These are phyloP conservation scores for Papilio gigon DNA, from an alignment of 2,888 invertebrate genomes.

Conservation along the genomic window DNA sequence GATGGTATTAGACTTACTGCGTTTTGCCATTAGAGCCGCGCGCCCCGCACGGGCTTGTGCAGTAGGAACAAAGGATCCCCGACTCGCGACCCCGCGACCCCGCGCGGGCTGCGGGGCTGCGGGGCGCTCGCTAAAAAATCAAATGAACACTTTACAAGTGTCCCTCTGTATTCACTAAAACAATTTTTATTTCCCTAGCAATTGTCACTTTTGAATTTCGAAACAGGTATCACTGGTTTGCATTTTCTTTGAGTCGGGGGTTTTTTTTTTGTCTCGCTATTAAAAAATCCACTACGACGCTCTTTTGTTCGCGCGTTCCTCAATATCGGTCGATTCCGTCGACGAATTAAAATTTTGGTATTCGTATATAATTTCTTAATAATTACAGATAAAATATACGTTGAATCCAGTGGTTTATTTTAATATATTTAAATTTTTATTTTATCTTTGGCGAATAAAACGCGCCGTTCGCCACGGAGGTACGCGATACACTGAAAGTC, in stretches of 20 bases:
- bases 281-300: slow-evolving; percentile 58
- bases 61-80: slow-evolving; percentile 62
- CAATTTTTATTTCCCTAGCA: slow-evolving; percentile 3
- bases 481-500: slow-evolving; percentile 70
- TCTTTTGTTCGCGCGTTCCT: slow-evolving; percentile 54
- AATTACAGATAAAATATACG: slow-evolving; percentile 43
- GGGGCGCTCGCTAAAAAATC: slow-evolving; percentile 42
- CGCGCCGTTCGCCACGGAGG: slow-evolving; percentile 59
- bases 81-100: slow-evolving; percentile 45
- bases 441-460: slow-evolving; percentile 50
- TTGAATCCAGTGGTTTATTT: slow-evolving; percentile 48
- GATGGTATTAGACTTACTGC: slow-evolving; percentile 54
- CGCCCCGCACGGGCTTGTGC: slow-evolving; percentile 52
- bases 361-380: no score
- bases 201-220: slow-evolving; percentile 40
- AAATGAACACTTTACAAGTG: slow-evolving; percentile 40
- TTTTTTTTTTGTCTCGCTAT: slow-evolving; percentile 45
- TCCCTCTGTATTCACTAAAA: slow-evolving; percentile 33
- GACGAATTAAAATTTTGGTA: no score
- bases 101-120: not conserved
- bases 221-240: slow-evolving; percentile 41
- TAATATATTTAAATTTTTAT: slow-evolving; percentile 52
- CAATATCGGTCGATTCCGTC: not conserved
- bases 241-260: slow-evolving; percentile 38
- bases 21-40: slow-evolving; percentile 52